Evolutionary conservation across 2,113 vertebrate species (phyloP).

Genomic region (Brevimyrus niger): DNA sequence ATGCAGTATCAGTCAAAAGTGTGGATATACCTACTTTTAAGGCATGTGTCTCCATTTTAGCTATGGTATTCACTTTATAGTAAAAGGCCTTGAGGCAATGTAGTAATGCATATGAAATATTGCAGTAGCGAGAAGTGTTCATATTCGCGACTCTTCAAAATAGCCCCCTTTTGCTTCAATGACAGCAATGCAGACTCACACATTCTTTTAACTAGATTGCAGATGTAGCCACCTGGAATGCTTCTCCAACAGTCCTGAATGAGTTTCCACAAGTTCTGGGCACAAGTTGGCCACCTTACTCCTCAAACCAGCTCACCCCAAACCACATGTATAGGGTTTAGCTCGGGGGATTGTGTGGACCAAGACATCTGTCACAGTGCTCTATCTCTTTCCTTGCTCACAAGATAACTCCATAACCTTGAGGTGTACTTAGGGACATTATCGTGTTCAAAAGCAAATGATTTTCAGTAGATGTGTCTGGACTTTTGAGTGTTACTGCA

Average conservation of each 20-base stretch:
- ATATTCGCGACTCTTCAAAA: not conserved
- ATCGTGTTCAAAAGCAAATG: not conserved
- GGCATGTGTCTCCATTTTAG: not conserved
- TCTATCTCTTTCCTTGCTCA: not conserved
- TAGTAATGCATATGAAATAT: not conserved
- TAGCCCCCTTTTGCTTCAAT: not conserved
- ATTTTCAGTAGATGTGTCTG: not conserved
- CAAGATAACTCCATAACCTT: not conserved
- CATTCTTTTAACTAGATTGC: not conserved
- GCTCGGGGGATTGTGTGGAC: not conserved
- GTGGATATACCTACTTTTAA: not conserved
- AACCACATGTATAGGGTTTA: not conserved
- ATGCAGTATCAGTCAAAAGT: not conserved
- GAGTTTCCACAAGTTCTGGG: not conserved
- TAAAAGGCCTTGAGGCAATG: not conserved
- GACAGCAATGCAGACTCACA: not conserved
- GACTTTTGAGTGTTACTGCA: not conserved
- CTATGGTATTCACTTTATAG: not conserved
- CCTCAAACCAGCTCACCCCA: not conserved
- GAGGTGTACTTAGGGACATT: not conserved
- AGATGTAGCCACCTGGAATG: not conserved
- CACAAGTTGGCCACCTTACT: not conserved
- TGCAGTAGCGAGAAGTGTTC: not conserved
- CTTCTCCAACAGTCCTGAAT: not conserved
- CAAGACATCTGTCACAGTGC: not conserved